These are phyloP conservation scores for Sphaeramia orbicularis DNA, from an alignment of 2,797 vertebrate species.

Conservation along the genomic window DNA sequence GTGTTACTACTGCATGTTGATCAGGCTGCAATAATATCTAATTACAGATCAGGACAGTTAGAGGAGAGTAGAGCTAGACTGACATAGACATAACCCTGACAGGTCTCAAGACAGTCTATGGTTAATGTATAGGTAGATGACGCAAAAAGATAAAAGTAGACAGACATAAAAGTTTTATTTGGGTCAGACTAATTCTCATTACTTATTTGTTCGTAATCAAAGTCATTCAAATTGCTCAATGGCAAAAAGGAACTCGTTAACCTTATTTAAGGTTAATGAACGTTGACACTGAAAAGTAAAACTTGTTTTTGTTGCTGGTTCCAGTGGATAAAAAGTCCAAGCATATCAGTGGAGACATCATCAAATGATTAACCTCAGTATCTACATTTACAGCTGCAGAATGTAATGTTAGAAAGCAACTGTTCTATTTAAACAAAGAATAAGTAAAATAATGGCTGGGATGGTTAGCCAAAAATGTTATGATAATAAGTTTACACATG, in stretches of 20 bases:
- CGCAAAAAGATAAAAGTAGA: conserved; percentile 31
- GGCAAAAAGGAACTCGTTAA: conserved; percentile 42
- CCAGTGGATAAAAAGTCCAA: neutral
- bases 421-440: too few species aligned
- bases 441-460: too few species aligned
- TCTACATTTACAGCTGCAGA: too few species aligned
- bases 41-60: conserved; percentile 68
- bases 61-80: conserved; percentile 11
- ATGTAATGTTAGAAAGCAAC: too few species aligned
- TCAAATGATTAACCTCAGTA: too few species aligned
- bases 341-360: conserved; percentile 35
- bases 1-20: conserved; percentile 73
- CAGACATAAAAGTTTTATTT: conserved; percentile 48
- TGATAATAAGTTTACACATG: too few species aligned
- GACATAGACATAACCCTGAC: conserved; percentile 3
- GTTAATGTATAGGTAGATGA: conserved; percentile 48
- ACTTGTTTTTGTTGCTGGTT: neutral
- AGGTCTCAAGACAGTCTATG: conserved; percentile 15
- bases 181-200: conserved; percentile 70
- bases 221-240: conserved; percentile 47
- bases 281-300: conserved; percentile 19
- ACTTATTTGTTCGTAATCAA: conserved; percentile 71
- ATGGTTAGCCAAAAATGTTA: too few species aligned
- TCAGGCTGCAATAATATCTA: conserved; percentile 70
- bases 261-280: conserved; percentile 31